Evolutionary conservation across 2,113 vertebrate species (phyloP).

Genomic region (Engraulis encrasicolus): DNA sequence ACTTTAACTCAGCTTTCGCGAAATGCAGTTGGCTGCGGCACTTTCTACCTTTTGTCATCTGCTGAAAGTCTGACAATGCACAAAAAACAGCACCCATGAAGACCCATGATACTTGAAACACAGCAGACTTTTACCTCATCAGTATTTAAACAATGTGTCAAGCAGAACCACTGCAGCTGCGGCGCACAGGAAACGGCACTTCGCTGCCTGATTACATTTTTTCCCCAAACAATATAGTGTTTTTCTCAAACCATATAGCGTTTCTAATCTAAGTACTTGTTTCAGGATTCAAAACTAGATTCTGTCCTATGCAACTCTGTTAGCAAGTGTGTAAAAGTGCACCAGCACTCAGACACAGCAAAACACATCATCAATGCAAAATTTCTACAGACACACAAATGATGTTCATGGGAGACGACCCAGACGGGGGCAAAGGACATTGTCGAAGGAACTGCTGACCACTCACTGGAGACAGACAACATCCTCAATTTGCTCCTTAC

Average conservation of each 20-base stretch:
- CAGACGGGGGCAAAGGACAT: not conserved
- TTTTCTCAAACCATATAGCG: no score
- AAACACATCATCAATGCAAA: no score
- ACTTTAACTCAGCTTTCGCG: not conserved
- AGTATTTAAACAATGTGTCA: not conserved
- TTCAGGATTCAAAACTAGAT: no score
- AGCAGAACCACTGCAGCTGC: not conserved
- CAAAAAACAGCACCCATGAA: not conserved
- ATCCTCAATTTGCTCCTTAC: not conserved
- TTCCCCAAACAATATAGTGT: no score
- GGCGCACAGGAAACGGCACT: not conserved
- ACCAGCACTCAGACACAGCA: no score
- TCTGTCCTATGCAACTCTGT: no score
- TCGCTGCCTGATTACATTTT: no score
- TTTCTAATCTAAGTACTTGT: no score
- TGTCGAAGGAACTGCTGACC: not conserved
- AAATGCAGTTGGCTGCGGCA: not conserved
- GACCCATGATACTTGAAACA: not conserved
- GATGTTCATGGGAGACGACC: not conserved
- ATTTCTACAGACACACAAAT: not conserved
- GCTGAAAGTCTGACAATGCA: no score
- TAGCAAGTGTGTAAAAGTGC: no score
- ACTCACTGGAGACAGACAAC: not conserved
- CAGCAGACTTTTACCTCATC: not conserved
- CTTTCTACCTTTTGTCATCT: no score